Base-by-base conservation (phyloP, 2,797 vertebrate species). In the Lepilemur septentrionalis region DNA sequence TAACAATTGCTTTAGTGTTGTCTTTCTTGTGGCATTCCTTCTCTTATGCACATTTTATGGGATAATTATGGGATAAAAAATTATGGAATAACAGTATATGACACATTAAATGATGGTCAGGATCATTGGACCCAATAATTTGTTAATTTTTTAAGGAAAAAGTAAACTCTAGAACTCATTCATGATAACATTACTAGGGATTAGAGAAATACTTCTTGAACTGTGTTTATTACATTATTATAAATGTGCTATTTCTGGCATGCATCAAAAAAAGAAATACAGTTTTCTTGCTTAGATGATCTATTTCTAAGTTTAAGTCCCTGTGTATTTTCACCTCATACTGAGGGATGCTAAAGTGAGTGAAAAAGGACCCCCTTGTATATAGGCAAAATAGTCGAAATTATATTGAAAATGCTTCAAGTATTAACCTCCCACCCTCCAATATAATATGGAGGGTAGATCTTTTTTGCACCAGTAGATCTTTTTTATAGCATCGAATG, bases 11-110 rank as follows among this genome's bases (percentile, higher is more conserved):
- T 75, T 92, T 87, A 28, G 2, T 89, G 4, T 81, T 92, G 48
- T 79, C 8, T 81, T 80, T 93, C 30, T 50, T 69, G 28, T 38
- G 1, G 7, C 4, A 94, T 84, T 93, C 6, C 57, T 59, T 93
- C 91, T 87, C 52, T 93, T 72, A 72, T 67, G 65, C 4, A 91
- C 3, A 75, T 65, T 94, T 89, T 76, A 72, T 18, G 67, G 11
- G 7, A 30, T 70, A 72, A 69, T 63, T 78, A 52, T 38, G 12
- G 20, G 11, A 89, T 65, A 86, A 91, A 1, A 88, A 83, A 32
- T 72, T 55, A 65, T 46, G 38, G 4, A 3, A 65, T 61, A 89
- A 50, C 4, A 41, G 12, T 13, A 30, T 89, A 63, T 41, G n/a
- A 35, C 15, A 50, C 22, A 65, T 38, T 72, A 67, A 86, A 75